Conservation (phyloP, 2,797 vertebrate species). For the Melanotaenia pygmaea region DNA sequence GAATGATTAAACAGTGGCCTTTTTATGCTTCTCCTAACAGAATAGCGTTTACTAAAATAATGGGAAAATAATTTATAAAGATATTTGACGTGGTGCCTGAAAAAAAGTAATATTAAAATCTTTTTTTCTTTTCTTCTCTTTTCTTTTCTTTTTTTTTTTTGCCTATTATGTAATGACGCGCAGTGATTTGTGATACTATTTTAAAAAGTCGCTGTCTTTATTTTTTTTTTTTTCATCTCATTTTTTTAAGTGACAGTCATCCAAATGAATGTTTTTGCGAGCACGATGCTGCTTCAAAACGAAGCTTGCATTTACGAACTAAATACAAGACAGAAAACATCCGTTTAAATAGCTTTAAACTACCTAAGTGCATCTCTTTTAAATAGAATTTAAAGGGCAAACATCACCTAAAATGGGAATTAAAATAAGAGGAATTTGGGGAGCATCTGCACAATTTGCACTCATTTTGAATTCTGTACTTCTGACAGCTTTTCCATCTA, state of each 20-base stretch:
- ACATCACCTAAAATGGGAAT: too few species aligned
- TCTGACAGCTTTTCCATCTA: background rate
- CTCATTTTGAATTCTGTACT: background rate
- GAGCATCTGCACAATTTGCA: too few species aligned
- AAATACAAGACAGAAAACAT: background rate
- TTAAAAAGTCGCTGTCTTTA: background rate
- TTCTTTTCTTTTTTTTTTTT: background rate
- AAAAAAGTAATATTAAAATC: background rate
- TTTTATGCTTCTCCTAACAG: background rate
- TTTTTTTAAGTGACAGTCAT: too few species aligned
- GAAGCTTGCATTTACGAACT: background rate
- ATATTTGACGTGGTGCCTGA: background rate
- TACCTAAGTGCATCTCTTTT: background rate
- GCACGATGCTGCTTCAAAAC: slow-evolving; percentile 2
- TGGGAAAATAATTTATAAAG: background rate
- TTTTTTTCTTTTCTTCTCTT: background rate
- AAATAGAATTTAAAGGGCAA: background rate
- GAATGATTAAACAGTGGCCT: background rate
- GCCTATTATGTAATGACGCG: background rate
- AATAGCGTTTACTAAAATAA: background rate
- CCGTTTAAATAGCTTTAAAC: background rate
- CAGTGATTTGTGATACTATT: background rate
- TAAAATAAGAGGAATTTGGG: background rate
- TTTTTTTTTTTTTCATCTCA: background rate
- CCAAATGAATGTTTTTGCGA: too few species aligned